Conservation (phyloP, 2,797 vertebrate genomes). For the Pantherophis vulpinus region DNA sequence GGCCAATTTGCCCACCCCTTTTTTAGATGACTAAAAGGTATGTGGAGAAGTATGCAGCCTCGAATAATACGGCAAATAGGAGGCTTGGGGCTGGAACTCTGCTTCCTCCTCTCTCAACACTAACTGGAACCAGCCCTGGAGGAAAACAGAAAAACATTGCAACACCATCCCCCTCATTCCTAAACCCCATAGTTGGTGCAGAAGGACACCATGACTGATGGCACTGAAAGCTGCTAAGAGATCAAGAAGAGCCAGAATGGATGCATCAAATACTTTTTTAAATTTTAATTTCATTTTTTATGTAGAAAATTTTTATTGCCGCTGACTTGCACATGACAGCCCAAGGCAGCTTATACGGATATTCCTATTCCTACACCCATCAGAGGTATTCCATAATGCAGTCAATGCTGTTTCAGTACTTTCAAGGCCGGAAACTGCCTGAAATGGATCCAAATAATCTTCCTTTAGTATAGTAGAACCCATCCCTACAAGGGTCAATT, state of each 20-base stretch:
- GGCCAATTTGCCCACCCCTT: too few species aligned
- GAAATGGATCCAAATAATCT: background rate
- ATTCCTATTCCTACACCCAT: background rate
- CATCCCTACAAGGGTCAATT: background rate
- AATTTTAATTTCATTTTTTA: too few species aligned
- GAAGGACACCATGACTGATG: background rate
- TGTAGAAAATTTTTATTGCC: too few species aligned
- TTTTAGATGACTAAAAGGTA: background rate
- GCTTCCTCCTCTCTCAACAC: background rate
- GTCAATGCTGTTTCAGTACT: background rate
- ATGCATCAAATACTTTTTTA: background rate
- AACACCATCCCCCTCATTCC: background rate
- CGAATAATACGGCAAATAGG: background rate
- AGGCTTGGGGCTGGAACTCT: background rate
- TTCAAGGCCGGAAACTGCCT: background rate
- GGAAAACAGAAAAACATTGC: background rate
- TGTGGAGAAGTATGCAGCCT: background rate
- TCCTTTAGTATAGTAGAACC: background rate
- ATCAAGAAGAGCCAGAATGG: background rate
- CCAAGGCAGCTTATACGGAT: too few species aligned
- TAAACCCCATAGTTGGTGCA: background rate
- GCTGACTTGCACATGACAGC: accelerated
- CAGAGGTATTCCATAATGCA: background rate
- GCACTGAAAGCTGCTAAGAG: background rate
- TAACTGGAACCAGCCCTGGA: background rate